Evolutionary conservation across 2,888 invertebrate species (phyloP).

Genomic region (Mythimna vitellina): DNA sequence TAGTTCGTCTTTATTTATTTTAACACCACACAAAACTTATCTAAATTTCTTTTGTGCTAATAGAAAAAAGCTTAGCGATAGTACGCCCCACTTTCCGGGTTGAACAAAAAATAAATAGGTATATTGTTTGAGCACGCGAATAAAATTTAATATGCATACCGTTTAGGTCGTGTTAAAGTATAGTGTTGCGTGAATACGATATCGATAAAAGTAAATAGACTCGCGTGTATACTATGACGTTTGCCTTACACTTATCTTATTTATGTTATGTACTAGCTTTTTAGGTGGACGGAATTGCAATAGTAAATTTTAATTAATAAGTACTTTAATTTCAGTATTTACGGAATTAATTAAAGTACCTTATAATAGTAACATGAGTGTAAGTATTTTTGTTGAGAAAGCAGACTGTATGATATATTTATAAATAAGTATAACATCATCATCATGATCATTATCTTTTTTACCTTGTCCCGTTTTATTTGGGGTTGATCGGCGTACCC

Average conservation of each 20-base stretch:
- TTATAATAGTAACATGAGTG: no score
- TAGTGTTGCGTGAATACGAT: slow-evolving; percentile 63
- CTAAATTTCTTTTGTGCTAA: neutral
- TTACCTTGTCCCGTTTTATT: no score
- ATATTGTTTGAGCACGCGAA: slow-evolving; percentile 77
- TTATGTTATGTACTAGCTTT: slow-evolving; percentile 16
- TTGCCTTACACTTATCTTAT: slow-evolving; percentile 35
- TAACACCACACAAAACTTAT: neutral
- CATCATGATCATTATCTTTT: no score
- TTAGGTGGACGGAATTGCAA: neutral
- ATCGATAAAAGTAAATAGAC: slow-evolving; percentile 62
- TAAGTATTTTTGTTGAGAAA: no score
- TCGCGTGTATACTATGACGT: slow-evolving; percentile 40
- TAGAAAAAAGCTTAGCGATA: slow-evolving; percentile 63
- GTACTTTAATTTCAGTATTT: neutral
- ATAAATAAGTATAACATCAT: no score
- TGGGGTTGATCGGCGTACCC: no score
- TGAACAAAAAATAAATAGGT: slow-evolving; percentile 67
- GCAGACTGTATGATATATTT: no score
- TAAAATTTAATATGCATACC: slow-evolving; percentile 78
- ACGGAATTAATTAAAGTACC: neutral
- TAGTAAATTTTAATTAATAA: slow-evolving; percentile 20
- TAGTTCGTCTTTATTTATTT: neutral
- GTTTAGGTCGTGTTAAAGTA: slow-evolving; percentile 65
- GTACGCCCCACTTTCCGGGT: slow-evolving; percentile 69